phyloP scores from a whole-genome alignment of 2,113 vertebrate genomes.

The Tragelaphus buxtoni region DNA sequence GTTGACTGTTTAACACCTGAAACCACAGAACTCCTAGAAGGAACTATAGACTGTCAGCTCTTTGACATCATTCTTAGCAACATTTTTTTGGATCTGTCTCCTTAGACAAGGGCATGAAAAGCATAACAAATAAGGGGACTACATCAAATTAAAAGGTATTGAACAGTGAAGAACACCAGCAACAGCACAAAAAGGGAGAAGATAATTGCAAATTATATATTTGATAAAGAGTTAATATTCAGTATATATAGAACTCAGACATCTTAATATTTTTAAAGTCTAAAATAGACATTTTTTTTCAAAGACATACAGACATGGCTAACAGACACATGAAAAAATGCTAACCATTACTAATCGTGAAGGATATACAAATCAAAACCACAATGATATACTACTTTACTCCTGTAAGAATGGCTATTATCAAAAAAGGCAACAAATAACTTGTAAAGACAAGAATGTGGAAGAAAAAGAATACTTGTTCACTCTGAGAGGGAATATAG shows the following conservation, averaged over 20 bases:
- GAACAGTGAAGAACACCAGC: neutral
- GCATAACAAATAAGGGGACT: neutral
- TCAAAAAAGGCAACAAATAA: neutral
- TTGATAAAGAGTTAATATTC: neutral
- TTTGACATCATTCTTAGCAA: neutral
- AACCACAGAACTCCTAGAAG: neutral
- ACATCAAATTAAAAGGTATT: neutral
- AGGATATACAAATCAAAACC: neutral
- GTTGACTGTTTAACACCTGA: neutral
- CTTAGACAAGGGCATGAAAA: neutral
- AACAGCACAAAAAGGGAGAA: neutral
- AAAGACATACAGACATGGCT: neutral
- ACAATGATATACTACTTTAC: neutral
- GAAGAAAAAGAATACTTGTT: neutral
- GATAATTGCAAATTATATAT: neutral
- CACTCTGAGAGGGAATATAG: neutral
- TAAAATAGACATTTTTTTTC: neutral
- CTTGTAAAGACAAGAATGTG: neutral
- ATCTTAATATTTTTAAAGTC: neutral
- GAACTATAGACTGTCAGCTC: neutral
- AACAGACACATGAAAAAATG: neutral
- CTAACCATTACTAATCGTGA: neutral
- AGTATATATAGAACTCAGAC: neutral
- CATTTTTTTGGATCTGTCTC: neutral
- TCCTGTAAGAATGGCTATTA: neutral